phyloP scores from a whole-genome alignment of 2,113 vertebrate genomes.

The Chiloscyllium plagiosum region DNA sequence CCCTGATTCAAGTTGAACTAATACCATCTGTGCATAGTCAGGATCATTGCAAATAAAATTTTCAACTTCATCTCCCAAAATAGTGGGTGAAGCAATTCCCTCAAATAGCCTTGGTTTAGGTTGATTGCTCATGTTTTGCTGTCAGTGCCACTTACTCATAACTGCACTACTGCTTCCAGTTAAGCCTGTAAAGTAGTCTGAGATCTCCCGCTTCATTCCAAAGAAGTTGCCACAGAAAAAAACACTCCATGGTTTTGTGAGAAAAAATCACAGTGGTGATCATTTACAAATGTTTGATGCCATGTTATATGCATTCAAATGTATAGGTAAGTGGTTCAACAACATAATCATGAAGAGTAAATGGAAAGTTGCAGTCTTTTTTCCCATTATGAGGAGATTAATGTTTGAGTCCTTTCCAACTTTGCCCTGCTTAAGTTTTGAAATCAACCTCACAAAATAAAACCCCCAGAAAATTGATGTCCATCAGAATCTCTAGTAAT shows the following conservation, averaged over 20 bases:
- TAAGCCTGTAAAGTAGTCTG: background rate
- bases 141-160: background rate
- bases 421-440: background rate
- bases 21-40: background rate
- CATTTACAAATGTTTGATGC: background rate
- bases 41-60: background rate
- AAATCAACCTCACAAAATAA: conserved; percentile 1
- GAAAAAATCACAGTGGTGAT: background rate
- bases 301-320: background rate
- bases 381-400: no score
- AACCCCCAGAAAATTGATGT: no score
- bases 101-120: background rate
- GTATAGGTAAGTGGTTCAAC: background rate
- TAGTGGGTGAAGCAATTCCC: background rate
- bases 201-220: background rate
- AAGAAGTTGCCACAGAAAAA: background rate
- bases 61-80: background rate
- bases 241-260: background rate
- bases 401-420: background rate
- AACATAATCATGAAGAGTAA: background rate
- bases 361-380: background rate
- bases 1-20: background rate
- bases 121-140: background rate
- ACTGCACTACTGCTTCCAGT: background rate
- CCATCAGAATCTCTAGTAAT: background rate